These are phyloP conservation scores for Cataglyphis hispanica DNA, from an alignment of 1,140 invertebrate species.

Conservation along the genomic window DNA sequence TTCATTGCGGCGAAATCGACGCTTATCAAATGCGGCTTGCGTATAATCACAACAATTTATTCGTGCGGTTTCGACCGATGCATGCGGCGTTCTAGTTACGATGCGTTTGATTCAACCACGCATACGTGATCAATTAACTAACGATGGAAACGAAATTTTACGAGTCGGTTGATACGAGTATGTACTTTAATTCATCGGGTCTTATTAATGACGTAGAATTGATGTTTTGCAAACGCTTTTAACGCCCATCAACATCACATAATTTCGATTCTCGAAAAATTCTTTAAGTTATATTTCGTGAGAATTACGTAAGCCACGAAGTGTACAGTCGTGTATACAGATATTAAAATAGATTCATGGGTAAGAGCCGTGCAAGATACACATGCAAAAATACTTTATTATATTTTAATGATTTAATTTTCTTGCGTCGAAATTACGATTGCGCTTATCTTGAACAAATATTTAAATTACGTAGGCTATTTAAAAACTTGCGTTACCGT, in stretches of 20 bases:
- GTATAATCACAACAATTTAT: conserved; percentile 72
- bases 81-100: conserved; percentile 38
- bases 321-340: background rate
- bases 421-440: background rate
- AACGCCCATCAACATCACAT: background rate
- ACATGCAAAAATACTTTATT: conserved; percentile 5
- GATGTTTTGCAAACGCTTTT: background rate
- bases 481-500: background rate
- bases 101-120: conserved; percentile 61
- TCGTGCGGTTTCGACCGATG: conserved; percentile 38
- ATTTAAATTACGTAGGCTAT: conserved; percentile 26
- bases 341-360: background rate
- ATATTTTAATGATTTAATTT: conserved; percentile 39
- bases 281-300: background rate
- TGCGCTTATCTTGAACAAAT: conserved; percentile 23
- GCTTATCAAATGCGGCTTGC: conserved; percentile 50
- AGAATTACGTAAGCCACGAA: background rate
- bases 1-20: conserved; percentile 69
- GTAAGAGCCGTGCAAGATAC: background rate
- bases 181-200: background rate
- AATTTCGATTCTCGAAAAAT: background rate
- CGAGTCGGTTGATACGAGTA: background rate
- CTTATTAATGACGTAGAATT: background rate
- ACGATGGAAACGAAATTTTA: conserved; percentile 59
- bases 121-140: conserved; percentile 64